Evolutionary conservation across 2,888 invertebrate genomes (phyloP).

Genomic region (Hartigia nigra): DNA sequence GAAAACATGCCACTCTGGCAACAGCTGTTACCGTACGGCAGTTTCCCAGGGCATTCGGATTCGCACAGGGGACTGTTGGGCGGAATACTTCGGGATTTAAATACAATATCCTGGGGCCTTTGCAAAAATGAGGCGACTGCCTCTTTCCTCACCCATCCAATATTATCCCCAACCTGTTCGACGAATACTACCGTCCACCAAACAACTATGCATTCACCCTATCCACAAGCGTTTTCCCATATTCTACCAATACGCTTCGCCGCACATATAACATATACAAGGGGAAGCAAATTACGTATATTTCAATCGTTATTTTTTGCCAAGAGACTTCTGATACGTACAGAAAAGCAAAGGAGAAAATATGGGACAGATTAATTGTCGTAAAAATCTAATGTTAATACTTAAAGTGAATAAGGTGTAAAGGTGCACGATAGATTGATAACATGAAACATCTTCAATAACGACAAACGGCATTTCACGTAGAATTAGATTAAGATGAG

Average conservation of each 20-base stretch:
- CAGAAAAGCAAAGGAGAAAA: background rate
- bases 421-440: background rate
- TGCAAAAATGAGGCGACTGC: constrained; percentile 35
- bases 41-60: constrained; percentile 42
- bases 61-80: background rate
- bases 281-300: background rate
- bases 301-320: background rate
- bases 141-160: constrained; percentile 15
- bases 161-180: constrained; percentile 8
- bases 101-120: constrained; percentile 49
- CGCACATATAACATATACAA: background rate
- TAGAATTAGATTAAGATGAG: background rate
- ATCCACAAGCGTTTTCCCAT: constrained; percentile 38
- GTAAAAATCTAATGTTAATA: background rate
- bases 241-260: constrained; percentile 17
- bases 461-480: too few species aligned
- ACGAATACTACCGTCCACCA: constrained; percentile 33
- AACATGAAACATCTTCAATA: background rate
- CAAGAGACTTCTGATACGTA: background rate
- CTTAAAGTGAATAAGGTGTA: background rate
- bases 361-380: background rate
- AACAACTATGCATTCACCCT: constrained; percentile 37
- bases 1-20: constrained; percentile 10
- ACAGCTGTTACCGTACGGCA: constrained; percentile 48
- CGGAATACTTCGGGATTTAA: constrained; percentile 42